Conservation (phyloP, 2,797 vertebrate species). For the Spea hammondii region DNA sequence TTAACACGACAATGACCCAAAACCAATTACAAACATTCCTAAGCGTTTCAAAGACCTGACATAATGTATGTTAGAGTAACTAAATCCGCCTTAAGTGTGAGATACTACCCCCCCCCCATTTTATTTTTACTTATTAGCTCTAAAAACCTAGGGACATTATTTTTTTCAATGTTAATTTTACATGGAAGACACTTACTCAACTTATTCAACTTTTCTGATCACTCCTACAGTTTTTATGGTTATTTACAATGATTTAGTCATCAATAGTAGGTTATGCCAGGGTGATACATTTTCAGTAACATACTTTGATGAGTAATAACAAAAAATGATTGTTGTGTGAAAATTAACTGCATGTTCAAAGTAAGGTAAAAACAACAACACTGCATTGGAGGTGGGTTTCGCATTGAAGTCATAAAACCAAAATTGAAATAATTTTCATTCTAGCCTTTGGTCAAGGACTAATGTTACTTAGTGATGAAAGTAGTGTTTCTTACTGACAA, state of each 20-base stretch:
- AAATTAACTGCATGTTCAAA: neutral
- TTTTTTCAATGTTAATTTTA: too few species aligned
- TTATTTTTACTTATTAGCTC: too few species aligned
- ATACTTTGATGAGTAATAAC: constrained; percentile 19
- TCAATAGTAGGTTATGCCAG: neutral
- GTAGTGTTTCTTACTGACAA: too few species aligned
- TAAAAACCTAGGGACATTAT: too few species aligned
- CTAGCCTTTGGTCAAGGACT: neutral
- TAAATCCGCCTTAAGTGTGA: too few species aligned
- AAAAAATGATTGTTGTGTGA: constrained; percentile 16
- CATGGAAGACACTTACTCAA: too few species aligned
- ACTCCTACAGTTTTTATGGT: neutral
- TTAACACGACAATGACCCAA: too few species aligned
- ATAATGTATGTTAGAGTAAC: too few species aligned
- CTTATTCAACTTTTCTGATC: neutral
- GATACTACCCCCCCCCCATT: too few species aligned
- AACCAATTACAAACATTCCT: too few species aligned
- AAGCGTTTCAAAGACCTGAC: too few species aligned
- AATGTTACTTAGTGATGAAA: neutral
- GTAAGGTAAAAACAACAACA: neutral
- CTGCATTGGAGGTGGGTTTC: neutral
- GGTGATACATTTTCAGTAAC: constrained; percentile 15
- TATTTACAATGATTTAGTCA: neutral
- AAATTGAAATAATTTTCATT: neutral
- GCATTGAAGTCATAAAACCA: neutral